Conservation (phyloP, 2,113 vertebrate species). For the Tautogolabrus adspersus region DNA sequence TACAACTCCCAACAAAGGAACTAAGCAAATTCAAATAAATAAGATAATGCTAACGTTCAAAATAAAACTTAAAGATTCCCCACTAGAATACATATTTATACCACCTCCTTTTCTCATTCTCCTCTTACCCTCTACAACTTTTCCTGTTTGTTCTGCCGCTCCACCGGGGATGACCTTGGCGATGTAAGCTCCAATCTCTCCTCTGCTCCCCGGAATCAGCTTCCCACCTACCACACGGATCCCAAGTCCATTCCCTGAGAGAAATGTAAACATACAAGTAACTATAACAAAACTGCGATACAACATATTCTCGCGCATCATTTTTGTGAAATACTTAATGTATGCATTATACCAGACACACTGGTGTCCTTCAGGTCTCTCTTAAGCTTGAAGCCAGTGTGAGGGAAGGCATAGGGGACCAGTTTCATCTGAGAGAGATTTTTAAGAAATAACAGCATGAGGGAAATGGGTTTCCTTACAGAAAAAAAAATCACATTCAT, state of each 20-base stretch:
- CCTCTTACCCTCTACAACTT: conserved; percentile 92
- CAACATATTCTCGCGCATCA: background rate
- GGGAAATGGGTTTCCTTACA: background rate
- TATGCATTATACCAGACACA: conserved; percentile 89
- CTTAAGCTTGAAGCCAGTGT: conserved; percentile 90
- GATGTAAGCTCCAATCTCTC: conserved; percentile 96
- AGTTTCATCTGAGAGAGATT: conserved; percentile 87
- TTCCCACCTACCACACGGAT: conserved; percentile 96
- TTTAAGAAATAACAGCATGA: background rate
- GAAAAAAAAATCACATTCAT: background rate
- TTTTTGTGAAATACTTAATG: no score
- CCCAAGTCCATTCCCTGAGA: conserved; percentile 93
- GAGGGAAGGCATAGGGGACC: conserved; percentile 91
- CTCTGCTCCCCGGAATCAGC: conserved; percentile 91
- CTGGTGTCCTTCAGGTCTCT: conserved; percentile 94
- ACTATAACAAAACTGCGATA: conserved; percentile 5
- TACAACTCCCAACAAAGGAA: no score
- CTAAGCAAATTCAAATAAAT: no score
- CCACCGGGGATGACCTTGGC: conserved; percentile 94
- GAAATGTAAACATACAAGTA: conserved; percentile 23
- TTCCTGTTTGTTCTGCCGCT: conserved; percentile 91
- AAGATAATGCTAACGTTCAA: no score
- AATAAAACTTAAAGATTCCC: no score
- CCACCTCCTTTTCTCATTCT: background rate
- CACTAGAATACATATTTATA: no score